phyloP scores from a whole-genome alignment of 2,797 vertebrate genomes.

The Merluccius polli region DNA sequence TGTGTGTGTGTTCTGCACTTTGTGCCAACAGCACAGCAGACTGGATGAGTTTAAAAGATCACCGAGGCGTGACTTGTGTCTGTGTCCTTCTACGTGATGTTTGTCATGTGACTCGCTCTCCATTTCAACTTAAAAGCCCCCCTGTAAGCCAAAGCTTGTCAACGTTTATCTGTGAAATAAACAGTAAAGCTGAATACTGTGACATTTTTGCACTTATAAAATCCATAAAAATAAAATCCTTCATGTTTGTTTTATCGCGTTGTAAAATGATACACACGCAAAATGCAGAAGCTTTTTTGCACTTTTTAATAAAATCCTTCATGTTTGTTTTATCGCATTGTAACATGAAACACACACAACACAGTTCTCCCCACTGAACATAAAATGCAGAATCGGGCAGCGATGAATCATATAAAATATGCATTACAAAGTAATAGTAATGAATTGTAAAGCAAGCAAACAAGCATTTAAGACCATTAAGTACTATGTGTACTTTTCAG shows the following conservation, averaged over 20 bases:
- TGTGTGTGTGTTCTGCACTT: no score
- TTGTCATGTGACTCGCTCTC: no score
- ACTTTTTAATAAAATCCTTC: constrained; percentile 33
- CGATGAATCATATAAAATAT: background rate
- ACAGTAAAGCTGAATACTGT: background rate
- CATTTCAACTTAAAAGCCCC: no score
- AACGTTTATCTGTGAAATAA: background rate
- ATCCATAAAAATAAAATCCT: constrained; percentile 32
- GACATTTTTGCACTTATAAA: constrained; percentile 12
- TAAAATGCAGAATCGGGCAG: background rate
- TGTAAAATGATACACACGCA: background rate
- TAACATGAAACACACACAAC: background rate
- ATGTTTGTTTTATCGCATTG: constrained; percentile 4
- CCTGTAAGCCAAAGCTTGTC: no score
- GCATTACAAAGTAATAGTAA: background rate
- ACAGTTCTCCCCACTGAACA: background rate
- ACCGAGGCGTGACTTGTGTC: no score
- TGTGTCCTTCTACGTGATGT: no score
- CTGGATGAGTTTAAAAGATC: background rate
- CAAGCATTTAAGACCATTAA: background rate
- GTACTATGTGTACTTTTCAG: background rate
- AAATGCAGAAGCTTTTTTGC: background rate
- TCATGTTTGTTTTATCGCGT: constrained; percentile 9
- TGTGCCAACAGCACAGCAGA: background rate
- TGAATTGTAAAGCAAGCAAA: background rate